Base-by-base conservation (phyloP, 2,888 invertebrate species). In the Molanna angustata region DNA sequence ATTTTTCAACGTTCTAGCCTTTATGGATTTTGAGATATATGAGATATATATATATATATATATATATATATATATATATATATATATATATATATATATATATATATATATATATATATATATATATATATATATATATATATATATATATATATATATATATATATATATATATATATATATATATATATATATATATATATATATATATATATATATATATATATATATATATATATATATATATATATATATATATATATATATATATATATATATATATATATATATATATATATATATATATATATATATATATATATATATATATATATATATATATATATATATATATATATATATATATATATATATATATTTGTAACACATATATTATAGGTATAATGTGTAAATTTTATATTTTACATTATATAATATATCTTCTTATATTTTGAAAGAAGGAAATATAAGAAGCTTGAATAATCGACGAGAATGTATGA, bases 31-130 rank as follows among this genome's bases (percentile, higher is more conserved):
- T n/a, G n/a, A n/a, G n/a, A n/a, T n/a, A n/a, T n/a, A n/a, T n/a
- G n/a, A n/a, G n/a, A n/a, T n/a, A n/a, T n/a, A n/a, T n/a, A n/a
- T n/a, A n/a, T n/a, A n/a, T n/a, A n/a, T n/a, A n/a, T n/a, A n/a
- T n/a, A n/a, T n/a, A n/a, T n/a, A 4, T 35, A 35, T 35, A 35
- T 35, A 35, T 35, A 35, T 35, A 35, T 35, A 35, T 35, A 35
- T 35, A 35, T 35, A 35, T 35, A 35, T 35, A n/a, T 13, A n/a
- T 35, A 35, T 35, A 35, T 35, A 35, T 35, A 35, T 35, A 35
- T 35, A 35, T 35, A 35, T 35, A 35, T 35, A 35, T 35, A 35
- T 35, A 35, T 35, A 35, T 35, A 35, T 35, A 35, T 35, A 35
- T 35, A 35, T 35, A 35, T 35, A 35, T 35, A 35, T 35, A 35